Percentiles rank a stretch among this genome's conserved stretches.
phyloP scores from a whole-genome alignment of 2,888 invertebrate species.

The Hypena proboscidalis region DNA sequence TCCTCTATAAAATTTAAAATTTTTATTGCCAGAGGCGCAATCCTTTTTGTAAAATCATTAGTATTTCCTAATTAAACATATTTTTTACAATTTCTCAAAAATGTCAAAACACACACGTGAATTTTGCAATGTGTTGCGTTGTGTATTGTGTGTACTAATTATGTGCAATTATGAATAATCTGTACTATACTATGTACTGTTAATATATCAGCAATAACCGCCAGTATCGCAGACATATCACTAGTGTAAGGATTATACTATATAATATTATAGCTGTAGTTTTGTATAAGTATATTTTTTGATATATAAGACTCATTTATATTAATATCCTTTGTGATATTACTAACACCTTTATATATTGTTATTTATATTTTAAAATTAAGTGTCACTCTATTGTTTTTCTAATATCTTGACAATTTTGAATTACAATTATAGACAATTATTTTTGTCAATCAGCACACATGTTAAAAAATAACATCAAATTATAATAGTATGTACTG shows the following conservation, averaged over 20 bases:
- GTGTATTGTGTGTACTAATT: conserved; percentile 44
- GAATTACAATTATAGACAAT: no score
- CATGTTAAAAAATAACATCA: no score
- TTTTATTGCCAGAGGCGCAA: no score
- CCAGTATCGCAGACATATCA: conserved; percentile 83
- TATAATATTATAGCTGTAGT: conserved; percentile 58
- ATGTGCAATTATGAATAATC: conserved; percentile 47
- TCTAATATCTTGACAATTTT: no score
- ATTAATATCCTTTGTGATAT: conserved; percentile 15
- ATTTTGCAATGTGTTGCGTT: conserved; percentile 45
- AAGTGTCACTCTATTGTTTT: no score
- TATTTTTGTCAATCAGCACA: no score
- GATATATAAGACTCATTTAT: conserved; percentile 31
- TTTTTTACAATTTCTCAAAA: conserved; percentile 6
- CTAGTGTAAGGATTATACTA: conserved; percentile 70
- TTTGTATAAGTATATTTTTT: conserved; percentile 46
- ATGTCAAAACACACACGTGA: conserved; percentile 46
- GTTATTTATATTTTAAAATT: background rate
- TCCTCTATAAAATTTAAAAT: no score
- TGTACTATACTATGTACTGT: conserved; percentile 45
- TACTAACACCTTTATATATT: background rate
- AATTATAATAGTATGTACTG: no score
- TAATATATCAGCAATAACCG: conserved; percentile 69
- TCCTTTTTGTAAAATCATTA: no score
- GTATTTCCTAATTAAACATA: no score